A percentile compares a stretch with the other conserved stretches of the same genome.
phyloP scores from a whole-genome alignment of 2,888 invertebrate genomes.

The Chironomus riparius region DNA sequence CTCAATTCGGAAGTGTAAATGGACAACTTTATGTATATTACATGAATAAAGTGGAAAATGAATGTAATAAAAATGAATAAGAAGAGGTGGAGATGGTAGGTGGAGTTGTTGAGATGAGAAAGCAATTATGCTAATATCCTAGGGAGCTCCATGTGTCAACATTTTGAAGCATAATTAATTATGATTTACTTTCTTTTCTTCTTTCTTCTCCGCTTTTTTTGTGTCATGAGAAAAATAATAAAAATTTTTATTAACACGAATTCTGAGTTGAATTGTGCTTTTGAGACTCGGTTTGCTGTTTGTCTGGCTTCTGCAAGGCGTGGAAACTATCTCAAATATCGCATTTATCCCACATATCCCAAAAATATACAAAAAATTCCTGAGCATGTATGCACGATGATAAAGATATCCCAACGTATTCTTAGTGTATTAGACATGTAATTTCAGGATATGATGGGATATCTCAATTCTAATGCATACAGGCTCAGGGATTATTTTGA shows the following conservation, averaged over 20 bases:
- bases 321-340: no score
- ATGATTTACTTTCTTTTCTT: not conserved
- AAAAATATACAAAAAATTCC: no score
- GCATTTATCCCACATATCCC: no score
- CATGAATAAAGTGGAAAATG: not conserved
- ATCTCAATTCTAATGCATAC: no score
- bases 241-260: not conserved
- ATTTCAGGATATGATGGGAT: no score
- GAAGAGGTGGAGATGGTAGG: not conserved
- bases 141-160: conserved; percentile 20
- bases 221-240: not conserved
- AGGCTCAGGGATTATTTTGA: no score
- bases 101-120: not conserved
- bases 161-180: conserved; percentile 25
- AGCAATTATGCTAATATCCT: conserved; percentile 10
- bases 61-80: not conserved
- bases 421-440: no score
- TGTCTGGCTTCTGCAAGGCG: no score
- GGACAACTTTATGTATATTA: not conserved
- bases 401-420: no score
- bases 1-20: not conserved
- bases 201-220: not conserved
- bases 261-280: no score
- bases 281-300: no score
- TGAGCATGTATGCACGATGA: no score